A percentile compares a stretch with the other conserved stretches of the same genome.
Conservation (phyloP, 2,113 vertebrate genomes). For the Gopherus evgoodei region DNA sequence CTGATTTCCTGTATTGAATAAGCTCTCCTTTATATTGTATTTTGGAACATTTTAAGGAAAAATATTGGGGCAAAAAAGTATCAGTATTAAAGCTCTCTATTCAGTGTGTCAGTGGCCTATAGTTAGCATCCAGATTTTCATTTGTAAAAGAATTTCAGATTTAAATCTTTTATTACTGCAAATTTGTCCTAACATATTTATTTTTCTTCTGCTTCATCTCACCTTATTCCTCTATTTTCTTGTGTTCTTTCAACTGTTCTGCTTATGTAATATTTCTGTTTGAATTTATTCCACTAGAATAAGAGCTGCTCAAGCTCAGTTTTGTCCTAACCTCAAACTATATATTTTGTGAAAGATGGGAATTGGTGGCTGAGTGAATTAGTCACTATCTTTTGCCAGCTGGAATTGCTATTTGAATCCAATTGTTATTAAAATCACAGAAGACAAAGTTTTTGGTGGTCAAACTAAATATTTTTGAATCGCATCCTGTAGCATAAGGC, state of each 20-base stretch:
- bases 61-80: background rate
- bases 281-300: slow-evolving; percentile 22
- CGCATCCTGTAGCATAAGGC: slow-evolving; percentile 51
- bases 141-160: slow-evolving; percentile 46
- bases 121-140: slow-evolving; percentile 44
- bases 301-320: slow-evolving; percentile 25
- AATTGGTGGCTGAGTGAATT: slow-evolving; percentile 62
- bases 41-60: slow-evolving; percentile 2
- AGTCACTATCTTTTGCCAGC: slow-evolving; percentile 46
- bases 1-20: background rate
- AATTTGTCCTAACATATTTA: slow-evolving; percentile 25
- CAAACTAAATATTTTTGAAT: slow-evolving; percentile 36
- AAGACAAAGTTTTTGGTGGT: slow-evolving; percentile 63
- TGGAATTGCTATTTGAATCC: slow-evolving; percentile 51
- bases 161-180: slow-evolving; percentile 27
- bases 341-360: slow-evolving; percentile 29
- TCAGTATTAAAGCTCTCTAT: slow-evolving; percentile 16
- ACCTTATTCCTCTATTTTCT: background rate
- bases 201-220: background rate
- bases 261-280: slow-evolving; percentile 39
- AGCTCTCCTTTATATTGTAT: background rate
- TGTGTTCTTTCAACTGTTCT: background rate
- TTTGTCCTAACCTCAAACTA: slow-evolving; percentile 24
- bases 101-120: background rate
- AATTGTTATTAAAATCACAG: slow-evolving; percentile 57